These are phyloP conservation scores for Ibidorhyncha struthersii DNA, from an alignment of 2,113 vertebrate genomes.

Conservation along the genomic window DNA sequence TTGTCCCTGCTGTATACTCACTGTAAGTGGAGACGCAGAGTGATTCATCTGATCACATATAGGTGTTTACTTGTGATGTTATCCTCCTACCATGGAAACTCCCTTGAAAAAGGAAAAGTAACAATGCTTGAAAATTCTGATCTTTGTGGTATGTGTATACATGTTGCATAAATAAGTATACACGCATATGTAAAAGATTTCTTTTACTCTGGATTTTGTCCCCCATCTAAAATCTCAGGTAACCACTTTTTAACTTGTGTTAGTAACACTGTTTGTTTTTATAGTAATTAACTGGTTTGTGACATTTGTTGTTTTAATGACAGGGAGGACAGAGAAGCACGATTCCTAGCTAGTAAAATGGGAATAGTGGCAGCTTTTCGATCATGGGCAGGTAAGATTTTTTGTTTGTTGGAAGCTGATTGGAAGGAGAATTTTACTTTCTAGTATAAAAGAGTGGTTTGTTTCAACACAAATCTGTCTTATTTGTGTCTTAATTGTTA, in stretches of 20 bases:
- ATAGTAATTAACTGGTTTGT: neutral
- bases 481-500: neutral
- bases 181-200: neutral
- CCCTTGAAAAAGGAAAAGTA: neutral
- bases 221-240: neutral
- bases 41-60: neutral
- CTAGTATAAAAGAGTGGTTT: neutral
- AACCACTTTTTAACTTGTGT: neutral
- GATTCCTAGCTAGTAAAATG: constrained; percentile 96
- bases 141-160: neutral
- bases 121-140: neutral
- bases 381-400: constrained; percentile 93
- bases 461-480: neutral
- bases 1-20: neutral
- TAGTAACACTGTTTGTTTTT: neutral
- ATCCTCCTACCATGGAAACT: neutral
- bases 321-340: constrained; percentile 95
- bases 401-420: neutral
- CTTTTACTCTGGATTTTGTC: neutral
- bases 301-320: neutral
- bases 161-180: neutral
- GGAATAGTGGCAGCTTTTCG: constrained; percentile 96
- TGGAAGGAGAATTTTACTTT: neutral
- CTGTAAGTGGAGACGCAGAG: neutral
- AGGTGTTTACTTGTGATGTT: neutral